phyloP scores from a whole-genome alignment of 2,797 vertebrate genomes.

The Siniperca scherzeri region DNA sequence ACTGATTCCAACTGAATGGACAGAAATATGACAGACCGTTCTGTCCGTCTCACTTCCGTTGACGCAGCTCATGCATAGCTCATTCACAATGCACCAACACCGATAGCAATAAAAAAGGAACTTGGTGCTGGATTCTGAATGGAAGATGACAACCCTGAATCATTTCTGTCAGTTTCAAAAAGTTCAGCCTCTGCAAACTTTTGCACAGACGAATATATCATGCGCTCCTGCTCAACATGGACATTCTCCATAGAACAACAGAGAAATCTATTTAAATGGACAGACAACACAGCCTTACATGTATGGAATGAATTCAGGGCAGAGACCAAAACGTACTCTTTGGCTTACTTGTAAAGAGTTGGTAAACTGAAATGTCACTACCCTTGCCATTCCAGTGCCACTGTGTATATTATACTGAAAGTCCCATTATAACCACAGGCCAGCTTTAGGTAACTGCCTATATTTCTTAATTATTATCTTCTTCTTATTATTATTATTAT shows the following conservation, averaged over 20 bases:
- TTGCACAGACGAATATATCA: background rate
- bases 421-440: background rate
- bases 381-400: background rate
- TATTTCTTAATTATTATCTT: background rate
- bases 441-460: background rate
- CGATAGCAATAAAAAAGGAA: conserved; percentile 1
- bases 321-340: background rate
- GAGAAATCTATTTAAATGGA: background rate
- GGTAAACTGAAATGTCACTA: background rate
- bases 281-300: background rate
- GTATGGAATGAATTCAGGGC: background rate
- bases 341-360: background rate
- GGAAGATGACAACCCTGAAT: conserved; percentile 27
- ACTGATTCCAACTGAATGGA: conserved; percentile 8
- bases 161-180: conserved; percentile 9
- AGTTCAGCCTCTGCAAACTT: conserved; percentile 2
- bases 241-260: background rate
- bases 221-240: background rate
- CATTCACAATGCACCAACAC: conserved; percentile 10
- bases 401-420: background rate
- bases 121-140: background rate
- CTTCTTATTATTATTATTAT: background rate
- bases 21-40: conserved; percentile 18
- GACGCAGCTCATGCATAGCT: conserved; percentile 2
- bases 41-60: background rate